Base-by-base conservation (phyloP, 2,797 vertebrate species). In the Moxostoma hubbsi region DNA sequence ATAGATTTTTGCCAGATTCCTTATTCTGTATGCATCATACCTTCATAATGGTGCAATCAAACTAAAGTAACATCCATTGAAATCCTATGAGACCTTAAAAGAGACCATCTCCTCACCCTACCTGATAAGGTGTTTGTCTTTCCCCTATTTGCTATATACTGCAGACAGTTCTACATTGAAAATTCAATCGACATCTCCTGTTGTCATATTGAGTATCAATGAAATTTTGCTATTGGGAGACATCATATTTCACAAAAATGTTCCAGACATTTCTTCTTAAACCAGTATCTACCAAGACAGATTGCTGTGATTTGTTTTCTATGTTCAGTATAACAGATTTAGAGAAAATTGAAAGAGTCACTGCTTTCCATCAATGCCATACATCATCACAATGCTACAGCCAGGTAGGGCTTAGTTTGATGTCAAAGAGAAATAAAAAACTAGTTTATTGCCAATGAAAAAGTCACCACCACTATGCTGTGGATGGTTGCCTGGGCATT, bases 131-230 rank as follows among this genome's bases (percentile, higher is more conserved):
- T 36, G 36, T 36, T 36, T 36, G 36, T 2, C 36, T 36, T 36
- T 36, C 36, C 3, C 36, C 36, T 36, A 36, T 36, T 36, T 36
- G 36, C 36, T 36, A 36, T 36, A 36, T 36, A 36, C 36, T 36
- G 36, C 36, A 36, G 36, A 36, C 36, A 5, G 4, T 36, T 36
- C 36, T 36, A 36, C 36, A 36, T 36, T 36, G 36, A 70, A 63
- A 78, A 78, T 78, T 54, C 66, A 50, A 70, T 78, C 70, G 70
- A 54, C 43, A 70, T 53, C 46, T 70, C 57, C 57, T 18, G 18
- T 54, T 43, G 55, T 68, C 75, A 59, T 55, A 16, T 61, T 57
- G 18, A 36, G 18, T 77, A 65, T 78, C 75, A 70, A 67, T 78
- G 66, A 78, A 70, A 78, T 78, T 70, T 78, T 78, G 58, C 15